A percentile compares a stretch with the other conserved stretches of the same genome.
Evolutionary conservation across 1,140 invertebrate species (phyloP).

Genomic region (Drosophila erecta): DNA sequence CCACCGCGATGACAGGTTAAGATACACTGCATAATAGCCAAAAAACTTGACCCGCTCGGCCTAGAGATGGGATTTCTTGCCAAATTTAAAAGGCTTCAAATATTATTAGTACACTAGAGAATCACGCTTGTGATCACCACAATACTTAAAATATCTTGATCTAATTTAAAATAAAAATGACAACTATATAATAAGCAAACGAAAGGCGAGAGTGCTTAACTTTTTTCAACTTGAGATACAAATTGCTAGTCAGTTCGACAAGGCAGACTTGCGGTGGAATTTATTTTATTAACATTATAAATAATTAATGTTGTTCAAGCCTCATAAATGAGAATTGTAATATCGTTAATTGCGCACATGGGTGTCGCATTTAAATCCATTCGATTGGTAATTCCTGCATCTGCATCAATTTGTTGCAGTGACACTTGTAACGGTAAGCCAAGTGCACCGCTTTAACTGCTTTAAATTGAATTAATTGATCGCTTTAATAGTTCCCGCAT

Average conservation of each 20-base stretch:
- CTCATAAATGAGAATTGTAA: neutral
- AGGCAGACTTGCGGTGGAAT: no score
- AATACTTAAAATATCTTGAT: no score
- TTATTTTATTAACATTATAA: no score
- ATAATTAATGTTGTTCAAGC: no score
- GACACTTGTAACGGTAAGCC: conserved; percentile 29
- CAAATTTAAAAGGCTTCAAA: no score
- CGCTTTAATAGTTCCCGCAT: conserved; percentile 46
- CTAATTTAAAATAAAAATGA: no score
- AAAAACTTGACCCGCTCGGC: conserved; percentile 35
- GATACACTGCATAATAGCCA: conserved; percentile 44
- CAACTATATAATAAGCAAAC: no score
- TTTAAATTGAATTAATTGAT: conserved; percentile 50
- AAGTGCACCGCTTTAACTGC: conserved; percentile 28
- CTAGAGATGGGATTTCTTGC: conserved; percentile 49
- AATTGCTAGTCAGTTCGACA: no score
- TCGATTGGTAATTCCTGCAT: conserved; percentile 5
- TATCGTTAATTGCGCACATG: neutral
- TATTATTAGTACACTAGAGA: no score
- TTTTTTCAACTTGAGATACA: no score
- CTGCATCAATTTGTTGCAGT: conserved; percentile 16
- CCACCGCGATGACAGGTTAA: conserved; percentile 55
- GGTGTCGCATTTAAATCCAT: neutral
- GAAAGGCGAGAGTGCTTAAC: no score
- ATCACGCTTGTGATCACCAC: no score